Evolutionary conservation across 2,888 invertebrate genomes (phyloP), one percentile per base, ranked within the genome.

Genomic region (Callosobruchus maculatus): DNA sequence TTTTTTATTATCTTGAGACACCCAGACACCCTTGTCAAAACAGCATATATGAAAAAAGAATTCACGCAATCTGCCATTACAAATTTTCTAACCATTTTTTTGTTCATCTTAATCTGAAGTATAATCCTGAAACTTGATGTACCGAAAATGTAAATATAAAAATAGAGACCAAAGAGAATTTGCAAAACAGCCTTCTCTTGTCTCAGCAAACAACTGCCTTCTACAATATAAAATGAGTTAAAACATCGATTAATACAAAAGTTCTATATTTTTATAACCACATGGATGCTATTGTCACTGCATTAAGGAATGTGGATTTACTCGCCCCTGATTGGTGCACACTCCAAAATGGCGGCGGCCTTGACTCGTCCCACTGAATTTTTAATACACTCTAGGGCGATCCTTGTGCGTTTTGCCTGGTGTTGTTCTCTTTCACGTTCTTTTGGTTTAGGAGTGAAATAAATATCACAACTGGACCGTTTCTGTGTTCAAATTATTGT

Each of bases 301-400:
- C 79, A 79, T 82, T 83, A 83, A 82, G 75, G 79, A 83, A 83
- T 83, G 82, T 84, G 81, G 82, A 79, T 83, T 87, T 87, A 87
- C 87, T 87, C 87, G 87, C 87, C 87, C 87, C 85, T 86, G 83
- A 83, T 82, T 82, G 71, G 67, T 71, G 66, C 80, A 82, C 80
- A 78, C 81, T 85, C 86, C 86, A 85, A 82, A 79, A 80, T 83
- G 84, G 82, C 82, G 79, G 84, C 86, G 83, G 83, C 84, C 84
- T 85, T 84, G 81, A 82, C 82, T 80, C 80, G 79, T 83, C 84
- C 84, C 84, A 83, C 84, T 84, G 81, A 4, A 68, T 21, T 68
- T 22, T 68, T 68, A 21, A n/a, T 67, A 68, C 74, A 74, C 74
- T 72, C 72, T 71, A 75, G 77, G 20, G 22, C 21, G 9, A 21